Evolutionary conservation across 2,888 invertebrate species (phyloP).

Genomic region (Lasioglossum lativentre): DNA sequence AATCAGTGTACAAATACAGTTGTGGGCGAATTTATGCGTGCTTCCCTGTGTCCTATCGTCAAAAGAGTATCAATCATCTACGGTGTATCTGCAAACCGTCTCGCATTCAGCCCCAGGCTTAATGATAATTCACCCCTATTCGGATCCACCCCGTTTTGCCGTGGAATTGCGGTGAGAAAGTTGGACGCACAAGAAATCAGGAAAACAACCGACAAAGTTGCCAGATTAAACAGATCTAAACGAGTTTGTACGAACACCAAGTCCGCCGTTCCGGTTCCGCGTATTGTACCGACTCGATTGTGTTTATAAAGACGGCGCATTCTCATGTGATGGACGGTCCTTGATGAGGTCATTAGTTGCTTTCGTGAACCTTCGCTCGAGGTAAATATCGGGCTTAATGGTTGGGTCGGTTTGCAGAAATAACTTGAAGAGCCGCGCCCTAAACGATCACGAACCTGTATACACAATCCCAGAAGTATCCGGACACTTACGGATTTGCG

Average conservation of each 20-base stretch:
- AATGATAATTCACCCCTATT: conserved; percentile 33
- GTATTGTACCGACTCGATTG: conserved; percentile 21
- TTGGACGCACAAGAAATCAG: conserved; percentile 38
- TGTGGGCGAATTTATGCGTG: background rate
- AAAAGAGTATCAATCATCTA: background rate
- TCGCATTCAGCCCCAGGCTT: background rate
- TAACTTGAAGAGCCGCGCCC: conserved; percentile 30
- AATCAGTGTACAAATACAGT: background rate
- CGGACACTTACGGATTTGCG: background rate
- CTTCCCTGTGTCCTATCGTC: background rate
- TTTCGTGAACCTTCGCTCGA: conserved; percentile 22
- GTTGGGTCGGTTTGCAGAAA: conserved; percentile 30
- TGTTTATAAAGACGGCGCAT: conserved; percentile 49
- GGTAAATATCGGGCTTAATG: conserved; percentile 57
- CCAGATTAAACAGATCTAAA: conserved; percentile 45
- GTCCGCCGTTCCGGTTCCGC: background rate
- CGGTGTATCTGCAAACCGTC: conserved; percentile 2
- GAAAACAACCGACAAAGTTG: conserved; percentile 30
- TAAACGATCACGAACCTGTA: conserved; percentile 1
- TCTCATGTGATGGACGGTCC: conserved; percentile 49
- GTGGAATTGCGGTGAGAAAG: background rate
- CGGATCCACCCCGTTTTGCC: background rate
- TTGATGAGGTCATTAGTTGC: conserved; percentile 60
- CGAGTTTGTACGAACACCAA: conserved; percentile 35
- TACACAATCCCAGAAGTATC: background rate